Base-by-base conservation (phyloP, 2,113 vertebrate species). In the Epinephelus lanceolatus region DNA sequence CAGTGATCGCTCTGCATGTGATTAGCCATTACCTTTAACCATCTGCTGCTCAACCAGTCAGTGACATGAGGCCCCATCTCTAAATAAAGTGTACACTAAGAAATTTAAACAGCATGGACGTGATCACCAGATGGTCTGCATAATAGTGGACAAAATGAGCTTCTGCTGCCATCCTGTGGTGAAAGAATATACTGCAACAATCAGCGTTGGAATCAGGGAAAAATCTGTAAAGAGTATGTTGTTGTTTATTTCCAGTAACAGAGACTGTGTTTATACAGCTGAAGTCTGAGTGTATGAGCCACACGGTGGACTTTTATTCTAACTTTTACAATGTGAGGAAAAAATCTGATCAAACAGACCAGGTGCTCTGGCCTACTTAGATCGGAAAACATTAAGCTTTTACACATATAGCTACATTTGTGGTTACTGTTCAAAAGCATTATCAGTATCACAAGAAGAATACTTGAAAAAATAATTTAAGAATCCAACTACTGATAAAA, bases 81-180 rank as follows among this genome's bases (percentile, higher is more conserved):
- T 5, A 51, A 62, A 57, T 51, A 19, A 45, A 53, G 13, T 40
- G 17, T 2, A 57, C 6, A 52, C 6, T 0, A 14, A 62, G 1
- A 61, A 55, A 6, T 23, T 0, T 3, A 19, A 13, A 8, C 13
- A 27, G 21, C 51, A 33, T 25, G 3, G 47, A 53, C 47, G 6
- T 76, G 49, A 65, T 66, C 40, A n/a, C 8, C 57, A 53, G 42
- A 5, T 27, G 11, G 25, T 7, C 53, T 69, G 21, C 4, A 6
- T 42, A 21, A 47, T 6, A 21, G 3, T 25, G 51, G 25, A 25
- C 37, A 71, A 55, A 63, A 57, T 80, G 2, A 56, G 53, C 83
- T 61, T 90, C 73, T 89, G 69, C 91, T 91, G 91, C 92, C 91
- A 80, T 81, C 91, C 3, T 76, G 83, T 93, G 93, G 76, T 25